Conservation (phyloP, 1,140 invertebrate genomes). For the Brachystomella parvula region DNA sequence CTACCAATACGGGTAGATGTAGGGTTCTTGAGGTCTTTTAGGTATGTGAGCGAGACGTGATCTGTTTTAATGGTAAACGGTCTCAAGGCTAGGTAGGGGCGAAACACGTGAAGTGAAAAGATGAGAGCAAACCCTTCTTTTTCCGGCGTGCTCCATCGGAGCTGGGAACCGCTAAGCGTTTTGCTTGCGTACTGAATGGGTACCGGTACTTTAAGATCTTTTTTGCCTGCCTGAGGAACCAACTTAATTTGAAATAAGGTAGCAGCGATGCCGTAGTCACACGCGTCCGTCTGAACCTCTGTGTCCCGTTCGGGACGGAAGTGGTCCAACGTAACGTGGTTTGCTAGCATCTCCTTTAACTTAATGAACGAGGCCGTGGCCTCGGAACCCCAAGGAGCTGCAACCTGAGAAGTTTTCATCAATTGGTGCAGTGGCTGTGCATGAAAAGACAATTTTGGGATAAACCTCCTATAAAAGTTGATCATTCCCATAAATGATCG, state of each 20-base stretch:
- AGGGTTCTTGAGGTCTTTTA: not conserved
- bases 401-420: not conserved
- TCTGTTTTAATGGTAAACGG: conserved; percentile 11
- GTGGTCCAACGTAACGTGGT: not conserved
- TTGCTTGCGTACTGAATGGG: too few relatives aligned
- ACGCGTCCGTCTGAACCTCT: not conserved
- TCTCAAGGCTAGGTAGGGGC: conserved; percentile 9
- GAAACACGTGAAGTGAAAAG: not conserved
- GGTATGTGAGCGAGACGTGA: conserved; percentile 3
- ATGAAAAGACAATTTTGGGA: not conserved
- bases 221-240: too few relatives aligned
- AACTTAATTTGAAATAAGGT: too few relatives aligned
- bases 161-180: too few relatives aligned
- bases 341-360: not conserved
- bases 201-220: too few relatives aligned
- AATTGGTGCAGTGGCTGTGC: not conserved
- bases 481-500: not conserved
- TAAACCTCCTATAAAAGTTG: too few relatives aligned
- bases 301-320: not conserved
- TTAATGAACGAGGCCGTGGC: not conserved
- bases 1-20: conserved; percentile 6
- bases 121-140: too few relatives aligned
- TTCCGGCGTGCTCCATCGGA: too few relatives aligned
- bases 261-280: too few relatives aligned
- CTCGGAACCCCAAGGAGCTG: not conserved